phyloP scores from a whole-genome alignment of 1,140 invertebrate species.

The Lerema accius region DNA sequence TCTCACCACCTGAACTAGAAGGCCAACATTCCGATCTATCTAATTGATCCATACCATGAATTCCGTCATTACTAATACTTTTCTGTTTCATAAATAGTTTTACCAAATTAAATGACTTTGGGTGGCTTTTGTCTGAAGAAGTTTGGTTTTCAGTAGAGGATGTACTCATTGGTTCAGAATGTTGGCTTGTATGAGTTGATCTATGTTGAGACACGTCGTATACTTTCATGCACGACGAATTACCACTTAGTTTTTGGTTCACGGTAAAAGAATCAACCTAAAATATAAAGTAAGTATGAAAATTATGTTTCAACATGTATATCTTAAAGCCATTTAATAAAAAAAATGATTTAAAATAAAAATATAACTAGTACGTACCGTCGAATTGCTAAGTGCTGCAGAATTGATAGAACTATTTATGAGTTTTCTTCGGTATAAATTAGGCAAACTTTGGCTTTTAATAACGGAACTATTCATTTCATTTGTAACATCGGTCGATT shows the following conservation, averaged over 20 bases:
- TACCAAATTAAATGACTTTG: slow-evolving; percentile 90
- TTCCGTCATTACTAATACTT: slow-evolving; percentile 89
- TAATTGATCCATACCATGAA: slow-evolving; percentile 85
- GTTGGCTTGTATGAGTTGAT: slow-evolving; percentile 76
- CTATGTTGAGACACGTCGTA: slow-evolving; percentile 85
- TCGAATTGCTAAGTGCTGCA: slow-evolving; percentile 83
- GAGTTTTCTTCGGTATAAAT: slow-evolving; percentile 83
- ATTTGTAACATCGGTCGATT: slow-evolving; percentile 63
- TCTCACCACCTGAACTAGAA: slow-evolving; percentile 79
- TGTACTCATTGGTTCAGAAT: slow-evolving; percentile 85
- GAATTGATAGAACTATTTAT: slow-evolving; percentile 77
- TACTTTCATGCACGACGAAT: slow-evolving; percentile 84
- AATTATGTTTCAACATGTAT: too few species aligned
- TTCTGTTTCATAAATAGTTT: slow-evolving; percentile 95
- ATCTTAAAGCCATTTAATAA: slow-evolving; percentile 35
- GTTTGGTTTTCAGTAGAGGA: slow-evolving; percentile 79
- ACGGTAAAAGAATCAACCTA: slow-evolving; percentile 82
- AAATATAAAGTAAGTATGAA: too few species aligned
- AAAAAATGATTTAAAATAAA: slow-evolving; percentile 15
- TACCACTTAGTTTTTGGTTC: slow-evolving; percentile 79
- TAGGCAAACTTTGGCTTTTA: slow-evolving; percentile 90
- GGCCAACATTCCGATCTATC: slow-evolving; percentile 86
- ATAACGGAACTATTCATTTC: slow-evolving; percentile 79
- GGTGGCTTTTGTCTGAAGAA: slow-evolving; percentile 80
- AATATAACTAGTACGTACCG: slow-evolving; percentile 76